A percentile compares a stretch with the other conserved stretches of the same genome.
These are phyloP conservation scores for Synanthedon vespiformis DNA, from an alignment of 2,888 invertebrate genomes.

Conservation along the genomic window DNA sequence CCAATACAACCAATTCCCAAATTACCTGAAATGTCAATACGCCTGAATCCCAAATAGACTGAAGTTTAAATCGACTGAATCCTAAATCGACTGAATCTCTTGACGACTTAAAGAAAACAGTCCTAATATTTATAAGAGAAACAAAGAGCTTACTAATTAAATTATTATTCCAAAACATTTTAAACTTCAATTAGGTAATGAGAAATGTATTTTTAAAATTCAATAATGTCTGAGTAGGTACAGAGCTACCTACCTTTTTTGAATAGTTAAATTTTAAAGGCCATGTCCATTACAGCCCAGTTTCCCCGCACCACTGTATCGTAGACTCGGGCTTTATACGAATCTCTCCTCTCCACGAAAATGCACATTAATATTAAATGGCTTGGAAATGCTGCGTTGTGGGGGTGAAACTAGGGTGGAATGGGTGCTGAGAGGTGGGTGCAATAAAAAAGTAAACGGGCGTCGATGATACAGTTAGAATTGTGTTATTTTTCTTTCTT, in stretches of 20 bases:
- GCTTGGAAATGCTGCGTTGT: constrained; percentile 70
- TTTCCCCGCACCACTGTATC: constrained; percentile 53
- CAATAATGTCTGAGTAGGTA: too few species aligned
- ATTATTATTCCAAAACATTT: too few species aligned
- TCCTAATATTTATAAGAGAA: too few species aligned
- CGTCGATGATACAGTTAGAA: constrained; percentile 44
- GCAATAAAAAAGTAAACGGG: constrained; percentile 57
- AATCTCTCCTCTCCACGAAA: constrained; percentile 68
- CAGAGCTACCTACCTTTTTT: not conserved
- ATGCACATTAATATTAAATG: constrained; percentile 73
- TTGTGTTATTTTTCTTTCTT: constrained; percentile 8
- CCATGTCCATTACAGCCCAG: constrained; percentile 46
- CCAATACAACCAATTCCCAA: too few species aligned
- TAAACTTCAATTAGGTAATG: too few species aligned
- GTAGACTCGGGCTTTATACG: constrained; percentile 64
- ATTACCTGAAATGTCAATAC: too few species aligned
- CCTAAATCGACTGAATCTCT: too few species aligned
- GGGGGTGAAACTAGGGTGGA: constrained; percentile 19
- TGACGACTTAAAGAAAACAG: too few species aligned
- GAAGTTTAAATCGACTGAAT: too few species aligned
- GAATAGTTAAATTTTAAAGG: constrained; percentile 57
- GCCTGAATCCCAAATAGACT: too few species aligned
- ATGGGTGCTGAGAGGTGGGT: constrained; percentile 26
- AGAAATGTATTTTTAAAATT: too few species aligned
- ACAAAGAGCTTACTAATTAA: too few species aligned